Evolutionary conservation across 2,113 vertebrate species (phyloP).

Genomic region (Mirza zaza): DNA sequence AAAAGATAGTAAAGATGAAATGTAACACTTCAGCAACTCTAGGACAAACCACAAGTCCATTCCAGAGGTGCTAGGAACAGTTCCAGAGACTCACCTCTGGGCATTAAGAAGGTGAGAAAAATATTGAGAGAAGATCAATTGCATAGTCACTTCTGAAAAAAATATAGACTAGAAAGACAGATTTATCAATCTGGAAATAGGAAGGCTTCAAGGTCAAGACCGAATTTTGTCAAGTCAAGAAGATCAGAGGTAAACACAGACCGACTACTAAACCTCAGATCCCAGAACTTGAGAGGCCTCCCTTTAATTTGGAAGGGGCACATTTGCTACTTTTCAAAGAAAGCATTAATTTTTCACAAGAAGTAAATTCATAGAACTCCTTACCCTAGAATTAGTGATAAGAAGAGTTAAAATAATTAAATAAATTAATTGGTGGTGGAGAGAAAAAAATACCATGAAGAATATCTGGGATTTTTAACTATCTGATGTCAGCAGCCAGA

Average conservation of each 20-base stretch:
- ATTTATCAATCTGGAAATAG: accelerated
- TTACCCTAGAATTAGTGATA: not conserved
- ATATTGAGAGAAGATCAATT: too few species aligned
- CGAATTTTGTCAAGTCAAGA: not conserved
- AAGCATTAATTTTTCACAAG: accelerated
- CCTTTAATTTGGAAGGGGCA: not conserved
- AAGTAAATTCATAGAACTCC: too few species aligned
- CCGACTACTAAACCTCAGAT: accelerated
- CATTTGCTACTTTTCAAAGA: not conserved
- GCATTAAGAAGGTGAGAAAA: not conserved
- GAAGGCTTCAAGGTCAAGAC: not conserved
- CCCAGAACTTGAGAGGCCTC: not conserved
- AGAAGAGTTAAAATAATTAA: not conserved
- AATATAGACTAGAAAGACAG: accelerated
- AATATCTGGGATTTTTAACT: not conserved
- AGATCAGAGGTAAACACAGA: not conserved
- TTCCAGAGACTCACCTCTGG: too few species aligned
- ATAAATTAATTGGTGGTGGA: not conserved
- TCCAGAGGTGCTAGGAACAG: accelerated
- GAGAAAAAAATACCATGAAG: accelerated
- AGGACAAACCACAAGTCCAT: not conserved
- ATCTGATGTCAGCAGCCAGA: not conserved
- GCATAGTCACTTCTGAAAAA: not conserved
- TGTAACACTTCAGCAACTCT: accelerated
- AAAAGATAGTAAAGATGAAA: not conserved